Base-by-base conservation (phyloP, 2,113 vertebrate genomes). In the Apodemus speciosus region DNA sequence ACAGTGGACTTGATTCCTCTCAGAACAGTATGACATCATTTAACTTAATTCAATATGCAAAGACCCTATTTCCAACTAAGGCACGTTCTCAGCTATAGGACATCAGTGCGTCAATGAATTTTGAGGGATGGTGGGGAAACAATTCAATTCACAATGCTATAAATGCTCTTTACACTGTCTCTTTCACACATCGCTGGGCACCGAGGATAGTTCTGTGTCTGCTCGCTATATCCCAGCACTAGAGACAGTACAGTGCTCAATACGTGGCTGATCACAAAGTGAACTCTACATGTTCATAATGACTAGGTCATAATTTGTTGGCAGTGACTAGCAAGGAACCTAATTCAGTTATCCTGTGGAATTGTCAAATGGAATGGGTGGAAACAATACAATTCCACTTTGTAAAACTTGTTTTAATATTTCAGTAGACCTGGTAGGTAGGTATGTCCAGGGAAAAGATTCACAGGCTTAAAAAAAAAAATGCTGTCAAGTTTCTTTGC, bases 341-440 rank as follows among this genome's bases (percentile, higher is more conserved):
- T 15, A 6, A 60, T 8, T 94, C 84, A 62, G 72, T 85, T 81
- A n/a, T 56, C 68, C 51, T 89, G 46, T 51, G 69, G 32, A 79
- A 80, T 49, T 40, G 69, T 35, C 68, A 51, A 43, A 43, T 35
- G 43, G 10, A 40, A 10, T 90, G 8, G 66, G 53, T 79, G 77
- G 35, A 85, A 38, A 49, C 46, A 85, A n/a, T 7, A 15, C 2
- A 21, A 43, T 11, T 75, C 84, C 35, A n/a, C 46, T 75, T 79
- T 27, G 69, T 40, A 92, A 91, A 95, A 92, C 38, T 38, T 69
- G 60, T 86, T 94, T 80, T 79, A 58, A 1, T 91, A 80, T 94
- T 96, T 92, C 91, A 89, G 49, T 79, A 96, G 79, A 93, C 51
- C 56, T 84, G 75, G 89, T 35, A 89, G 87, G 32, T 43, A 43